These are phyloP conservation scores for Ficedula albicollis DNA, from an alignment of 2,797 vertebrate genomes.

Conservation along the genomic window DNA sequence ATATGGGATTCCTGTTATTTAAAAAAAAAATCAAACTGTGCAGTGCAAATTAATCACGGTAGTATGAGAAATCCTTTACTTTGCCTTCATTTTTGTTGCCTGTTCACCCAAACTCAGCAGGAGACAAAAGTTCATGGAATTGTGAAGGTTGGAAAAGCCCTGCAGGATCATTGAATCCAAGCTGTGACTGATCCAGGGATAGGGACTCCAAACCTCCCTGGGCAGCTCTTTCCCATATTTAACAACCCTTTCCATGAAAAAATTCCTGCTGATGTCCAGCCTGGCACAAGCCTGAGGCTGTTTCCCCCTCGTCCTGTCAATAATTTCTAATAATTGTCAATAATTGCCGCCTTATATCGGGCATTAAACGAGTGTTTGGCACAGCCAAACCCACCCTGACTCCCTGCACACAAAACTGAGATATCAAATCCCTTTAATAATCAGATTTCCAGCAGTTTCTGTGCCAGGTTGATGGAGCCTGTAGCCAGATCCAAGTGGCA, in stretches of 20 bases:
- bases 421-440: not conserved
- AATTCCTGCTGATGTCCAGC: not conserved
- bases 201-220: not conserved
- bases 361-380: not conserved
- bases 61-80: not conserved
- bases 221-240: not conserved
- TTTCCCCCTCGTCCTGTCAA: not conserved
- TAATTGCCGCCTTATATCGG: accelerated
- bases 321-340: no score
- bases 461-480: not conserved
- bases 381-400: not conserved
- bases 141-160: not conserved
- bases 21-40: not conserved
- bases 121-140: not conserved
- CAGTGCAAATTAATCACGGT: accelerated
- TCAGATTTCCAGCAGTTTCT: not conserved
- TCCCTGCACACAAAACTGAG: not conserved
- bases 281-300: not conserved
- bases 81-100: not conserved
- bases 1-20: not conserved
- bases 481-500: not conserved
- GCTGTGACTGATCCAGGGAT: not conserved
- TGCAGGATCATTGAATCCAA: not conserved
- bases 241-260: not conserved
- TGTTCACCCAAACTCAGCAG: not conserved